Conservation (phyloP, 2,113 vertebrate species). For the Boleophthalmus pectinirostris region DNA sequence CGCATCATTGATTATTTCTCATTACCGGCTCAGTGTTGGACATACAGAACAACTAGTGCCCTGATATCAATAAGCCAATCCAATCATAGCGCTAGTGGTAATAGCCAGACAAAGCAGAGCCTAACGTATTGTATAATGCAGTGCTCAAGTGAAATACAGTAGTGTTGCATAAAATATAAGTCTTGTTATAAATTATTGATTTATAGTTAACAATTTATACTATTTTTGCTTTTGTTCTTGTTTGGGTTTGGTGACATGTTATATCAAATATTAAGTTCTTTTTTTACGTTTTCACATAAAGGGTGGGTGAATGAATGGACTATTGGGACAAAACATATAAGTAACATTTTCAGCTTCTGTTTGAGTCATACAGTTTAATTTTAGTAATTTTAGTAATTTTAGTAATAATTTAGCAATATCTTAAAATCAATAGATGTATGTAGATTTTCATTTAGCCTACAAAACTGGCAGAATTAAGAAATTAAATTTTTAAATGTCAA, state of each 20-base stretch:
- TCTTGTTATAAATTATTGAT: background rate
- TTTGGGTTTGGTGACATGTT: background rate
- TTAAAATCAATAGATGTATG: background rate
- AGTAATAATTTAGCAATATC: background rate
- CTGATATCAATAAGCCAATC: slow-evolving; percentile 16
- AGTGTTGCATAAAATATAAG: slow-evolving; percentile 4
- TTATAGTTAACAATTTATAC: slow-evolving; percentile 1
- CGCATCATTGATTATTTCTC: slow-evolving; percentile 32
- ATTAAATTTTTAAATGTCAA: background rate
- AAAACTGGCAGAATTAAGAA: background rate
- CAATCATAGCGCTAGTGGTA: background rate
- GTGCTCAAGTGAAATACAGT: background rate
- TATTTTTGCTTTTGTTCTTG: background rate
- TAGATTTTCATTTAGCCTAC: background rate
- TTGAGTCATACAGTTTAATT: too few relatives aligned
- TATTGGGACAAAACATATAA: too few relatives aligned
- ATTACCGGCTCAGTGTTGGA: slow-evolving; percentile 17
- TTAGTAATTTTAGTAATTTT: too few relatives aligned
- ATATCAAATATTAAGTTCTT: background rate
- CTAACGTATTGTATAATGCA: slow-evolving; percentile 1
- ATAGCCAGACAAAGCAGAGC: slow-evolving; percentile 1
- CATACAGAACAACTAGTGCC: slow-evolving; percentile 26
- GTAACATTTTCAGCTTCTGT: too few relatives aligned
- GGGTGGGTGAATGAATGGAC: background rate
- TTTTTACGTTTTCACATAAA: background rate